Base-by-base conservation (phyloP, 1,140 invertebrate genomes). In the Goniozus legneri region DNA sequence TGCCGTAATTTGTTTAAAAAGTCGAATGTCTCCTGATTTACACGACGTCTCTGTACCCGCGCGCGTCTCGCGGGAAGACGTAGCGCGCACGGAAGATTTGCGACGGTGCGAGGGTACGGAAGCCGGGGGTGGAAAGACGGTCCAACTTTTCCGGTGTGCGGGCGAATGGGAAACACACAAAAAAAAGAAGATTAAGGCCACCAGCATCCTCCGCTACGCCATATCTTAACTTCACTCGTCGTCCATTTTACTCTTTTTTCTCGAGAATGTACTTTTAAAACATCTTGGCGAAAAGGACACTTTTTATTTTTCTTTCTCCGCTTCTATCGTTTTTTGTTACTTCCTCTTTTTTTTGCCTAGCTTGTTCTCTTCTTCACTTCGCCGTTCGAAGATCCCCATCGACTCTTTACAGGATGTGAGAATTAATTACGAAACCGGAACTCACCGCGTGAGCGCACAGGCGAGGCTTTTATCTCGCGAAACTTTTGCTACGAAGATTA, bases 221-320 rank as follows among this genome's bases (percentile, higher is more conserved):
- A 60, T 60, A 60, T 60, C 57, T 60, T 54, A 55, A 60, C 49
- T 58, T 60, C 57, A 60, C 56, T 58, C 57, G 52, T 58, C 57
- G 57, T n/a, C n/a, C n/a, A n/a, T 48, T 49, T 44, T 18, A 14
- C 13, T 38, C 7, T 10, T 31, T 16, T 19, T 35, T 24, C 20
- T 27, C 24, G 6, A 27, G 24, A 6, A 7, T 33, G 32, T 4
- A 33, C 7, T 10, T 27, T 10, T 27, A 10, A 4, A 27, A 27
- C 10, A 27, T 4, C 24, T 4, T 27, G 10, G 10, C 24, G 10
- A 10, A 4, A 27, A 10, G 4, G 24, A 10, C 24, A 27, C 24
- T 27, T 4, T 10, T 27, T 4, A 4, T 6, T 27, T 4, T 10
- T 27, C 4, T 10, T 6, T 6, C 24, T 6, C 24, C 10, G 24